A percentile compares a stretch with the other conserved stretches of the same genome.
Evolutionary conservation across 1,140 invertebrate genomes (phyloP).

Genomic region (Ips nitidus): DNA sequence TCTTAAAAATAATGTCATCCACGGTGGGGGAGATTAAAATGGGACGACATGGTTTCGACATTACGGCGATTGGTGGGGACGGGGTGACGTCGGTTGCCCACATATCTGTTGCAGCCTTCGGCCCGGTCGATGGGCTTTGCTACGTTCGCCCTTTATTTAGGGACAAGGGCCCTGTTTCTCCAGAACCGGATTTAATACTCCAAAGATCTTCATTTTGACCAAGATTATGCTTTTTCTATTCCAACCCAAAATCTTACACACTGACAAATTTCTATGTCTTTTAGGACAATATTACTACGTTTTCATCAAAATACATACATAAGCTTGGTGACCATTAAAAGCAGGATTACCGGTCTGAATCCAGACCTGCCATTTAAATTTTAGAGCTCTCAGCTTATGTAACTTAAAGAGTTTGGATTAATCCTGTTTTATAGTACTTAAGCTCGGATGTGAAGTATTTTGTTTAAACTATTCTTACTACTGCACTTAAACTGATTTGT

Average conservation of each 20-base stretch:
- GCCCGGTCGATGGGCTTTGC: constrained; percentile 30
- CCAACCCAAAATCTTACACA: no score
- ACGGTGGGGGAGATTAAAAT: constrained; percentile 42
- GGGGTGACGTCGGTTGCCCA: constrained; percentile 46
- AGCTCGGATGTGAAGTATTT: background rate
- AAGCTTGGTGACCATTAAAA: no score
- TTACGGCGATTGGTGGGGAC: constrained; percentile 48
- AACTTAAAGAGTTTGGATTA: constrained; percentile 4
- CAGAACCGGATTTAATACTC: background rate
- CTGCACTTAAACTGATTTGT: no score
- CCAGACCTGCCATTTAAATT: background rate
- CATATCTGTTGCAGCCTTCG: constrained; percentile 47
- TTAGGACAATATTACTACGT: no score
- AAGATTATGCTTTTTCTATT: no score
- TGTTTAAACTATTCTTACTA: no score
- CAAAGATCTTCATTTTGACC: background rate
- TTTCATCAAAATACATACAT: no score
- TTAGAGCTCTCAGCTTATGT: constrained; percentile 1
- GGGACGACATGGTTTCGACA: constrained; percentile 49
- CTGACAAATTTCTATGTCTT: no score
- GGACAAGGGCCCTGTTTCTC: background rate
- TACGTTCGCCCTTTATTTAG: constrained; percentile 6
- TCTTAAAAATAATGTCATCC: background rate
- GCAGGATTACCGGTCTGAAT: background rate
- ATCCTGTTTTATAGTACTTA: background rate